These are phyloP conservation scores for Schizopygopsis pylzovi DNA, from an alignment of 2,797 vertebrate genomes.

Conservation along the genomic window DNA sequence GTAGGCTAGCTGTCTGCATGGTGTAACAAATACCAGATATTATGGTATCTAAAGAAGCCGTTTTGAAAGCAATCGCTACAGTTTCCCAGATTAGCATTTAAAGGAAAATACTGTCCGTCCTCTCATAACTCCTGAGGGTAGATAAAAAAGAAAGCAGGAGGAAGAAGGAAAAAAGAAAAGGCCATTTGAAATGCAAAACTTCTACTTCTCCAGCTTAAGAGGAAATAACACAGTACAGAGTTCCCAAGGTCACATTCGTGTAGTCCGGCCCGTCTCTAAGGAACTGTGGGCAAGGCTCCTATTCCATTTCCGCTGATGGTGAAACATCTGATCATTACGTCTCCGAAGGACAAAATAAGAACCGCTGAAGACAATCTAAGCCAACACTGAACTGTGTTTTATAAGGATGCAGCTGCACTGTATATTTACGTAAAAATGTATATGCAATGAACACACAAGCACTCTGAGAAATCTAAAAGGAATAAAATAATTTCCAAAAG, in stretches of 20 bases:
- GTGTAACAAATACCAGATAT: neutral
- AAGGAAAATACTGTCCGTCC: neutral
- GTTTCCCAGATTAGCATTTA: neutral
- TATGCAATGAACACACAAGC: neutral
- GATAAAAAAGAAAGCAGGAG: neutral
- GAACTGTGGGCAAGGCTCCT: conserved; percentile 40
- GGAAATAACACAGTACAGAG: conserved; percentile 42
- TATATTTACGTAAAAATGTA: conserved; percentile 3
- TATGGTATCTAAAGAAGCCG: neutral
- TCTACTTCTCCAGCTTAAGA: conserved; percentile 1
- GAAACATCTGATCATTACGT: conserved; percentile 40
- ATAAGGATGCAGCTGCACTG: neutral
- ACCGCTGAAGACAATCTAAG: conserved; percentile 14
- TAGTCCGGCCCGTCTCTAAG: conserved; percentile 36
- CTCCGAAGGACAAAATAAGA: conserved; percentile 46
- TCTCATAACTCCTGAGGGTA: neutral
- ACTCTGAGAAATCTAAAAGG: neutral
- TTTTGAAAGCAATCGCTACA: neutral
- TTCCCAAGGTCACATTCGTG: conserved; percentile 53
- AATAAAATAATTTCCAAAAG: neutral
- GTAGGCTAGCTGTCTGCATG: neutral
- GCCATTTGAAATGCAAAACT: conserved; percentile 37
- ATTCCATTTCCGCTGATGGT: conserved; percentile 44
- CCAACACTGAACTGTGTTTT: conserved; percentile 14
- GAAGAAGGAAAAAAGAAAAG: neutral